These are phyloP conservation scores for Eira barbara DNA, from an alignment of 2,113 vertebrate genomes.

Conservation along the genomic window DNA sequence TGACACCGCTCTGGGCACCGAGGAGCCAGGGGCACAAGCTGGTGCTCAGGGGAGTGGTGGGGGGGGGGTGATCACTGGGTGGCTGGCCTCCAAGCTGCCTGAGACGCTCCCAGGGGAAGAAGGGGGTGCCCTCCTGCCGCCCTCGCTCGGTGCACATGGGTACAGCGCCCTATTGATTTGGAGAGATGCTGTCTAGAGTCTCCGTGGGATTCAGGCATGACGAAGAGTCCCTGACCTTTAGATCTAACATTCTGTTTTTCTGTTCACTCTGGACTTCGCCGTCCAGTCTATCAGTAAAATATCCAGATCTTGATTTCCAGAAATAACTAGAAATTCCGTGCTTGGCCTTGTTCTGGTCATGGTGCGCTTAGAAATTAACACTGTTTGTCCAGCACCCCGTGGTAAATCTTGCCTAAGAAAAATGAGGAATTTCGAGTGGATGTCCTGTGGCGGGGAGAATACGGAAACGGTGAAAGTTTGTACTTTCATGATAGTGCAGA, in stretches of 20 bases:
- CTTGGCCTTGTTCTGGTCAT: neutral
- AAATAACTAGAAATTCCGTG: neutral
- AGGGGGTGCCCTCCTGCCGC: neutral
- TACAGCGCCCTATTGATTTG: rapidly evolving
- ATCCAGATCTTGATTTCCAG: neutral
- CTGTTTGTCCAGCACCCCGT: neutral
- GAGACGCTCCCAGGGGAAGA: neutral
- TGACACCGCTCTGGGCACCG: neutral
- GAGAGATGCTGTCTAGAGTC: neutral
- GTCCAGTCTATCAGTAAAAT: neutral
- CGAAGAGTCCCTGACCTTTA: neutral
- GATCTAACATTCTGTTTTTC: neutral
- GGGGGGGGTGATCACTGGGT: no score
- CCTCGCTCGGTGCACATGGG: neutral
- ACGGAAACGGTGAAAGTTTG: neutral
- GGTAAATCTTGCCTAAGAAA: neutral
- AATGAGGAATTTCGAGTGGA: neutral
- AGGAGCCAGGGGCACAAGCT: rapidly evolving
- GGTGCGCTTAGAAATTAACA: neutral
- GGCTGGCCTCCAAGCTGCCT: neutral
- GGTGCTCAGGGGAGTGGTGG: rapidly evolving
- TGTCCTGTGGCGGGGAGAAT: neutral
- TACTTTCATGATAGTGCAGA: neutral
- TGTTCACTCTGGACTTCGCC: neutral
- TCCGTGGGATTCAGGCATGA: neutral